Percentiles rank a stretch among this genome's conserved stretches.
phyloP scores from a whole-genome alignment of 1,140 invertebrate genomes.

The Calephelis virginiensis region DNA sequence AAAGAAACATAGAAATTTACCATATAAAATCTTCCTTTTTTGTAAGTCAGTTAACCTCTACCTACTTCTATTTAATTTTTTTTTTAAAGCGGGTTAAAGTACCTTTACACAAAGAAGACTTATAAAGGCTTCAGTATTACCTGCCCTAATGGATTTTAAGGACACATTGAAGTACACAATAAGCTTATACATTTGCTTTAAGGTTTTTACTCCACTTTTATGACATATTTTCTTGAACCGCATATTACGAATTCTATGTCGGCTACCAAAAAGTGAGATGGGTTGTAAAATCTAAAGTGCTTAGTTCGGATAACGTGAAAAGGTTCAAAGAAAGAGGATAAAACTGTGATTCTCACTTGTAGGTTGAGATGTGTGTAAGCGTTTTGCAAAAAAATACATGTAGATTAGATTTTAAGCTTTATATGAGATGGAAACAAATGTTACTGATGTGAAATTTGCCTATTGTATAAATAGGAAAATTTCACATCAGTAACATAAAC shows the following conservation, averaged over 20 bases:
- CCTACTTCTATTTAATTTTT: no score
- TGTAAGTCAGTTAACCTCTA: no score
- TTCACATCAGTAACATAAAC: no score
- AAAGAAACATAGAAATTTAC: no score
- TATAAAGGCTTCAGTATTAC: neutral
- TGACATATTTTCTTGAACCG: neutral
- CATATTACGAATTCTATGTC: neutral
- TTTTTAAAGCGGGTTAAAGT: neutral
- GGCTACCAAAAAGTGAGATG: neutral
- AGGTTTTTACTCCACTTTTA: conserved; percentile 2
- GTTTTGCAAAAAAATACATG: no score
- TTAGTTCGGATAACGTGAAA: neutral
- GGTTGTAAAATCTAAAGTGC: conserved; percentile 1
- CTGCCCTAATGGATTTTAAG: conserved; percentile 14
- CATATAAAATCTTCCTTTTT: no score
- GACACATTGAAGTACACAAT: neutral
- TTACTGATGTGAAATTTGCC: no score
- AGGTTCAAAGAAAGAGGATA: neutral
- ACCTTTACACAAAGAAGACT: neutral
- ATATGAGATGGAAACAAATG: no score
- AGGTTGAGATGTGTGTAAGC: no score
- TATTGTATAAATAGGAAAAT: no score
- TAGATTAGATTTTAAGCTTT: no score
- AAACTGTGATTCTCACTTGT: no score
- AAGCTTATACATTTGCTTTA: neutral